Percentiles rank a stretch among this genome's conserved stretches.
phyloP scores from a whole-genome alignment of 2,113 vertebrate species.

The Sceloporus tristichus region DNA sequence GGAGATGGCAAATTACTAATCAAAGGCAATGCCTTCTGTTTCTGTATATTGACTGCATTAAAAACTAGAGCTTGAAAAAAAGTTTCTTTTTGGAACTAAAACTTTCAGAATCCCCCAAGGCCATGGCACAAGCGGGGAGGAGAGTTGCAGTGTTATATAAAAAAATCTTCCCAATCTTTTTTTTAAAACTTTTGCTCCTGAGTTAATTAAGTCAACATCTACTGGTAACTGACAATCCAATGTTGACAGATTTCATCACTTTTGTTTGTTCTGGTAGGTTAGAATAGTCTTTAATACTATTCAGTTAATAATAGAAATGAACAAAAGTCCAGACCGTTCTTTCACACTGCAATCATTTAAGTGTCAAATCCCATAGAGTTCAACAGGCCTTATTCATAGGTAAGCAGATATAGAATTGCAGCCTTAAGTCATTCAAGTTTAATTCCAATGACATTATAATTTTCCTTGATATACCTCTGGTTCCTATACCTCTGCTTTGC shows the following conservation, averaged over 20 bases:
- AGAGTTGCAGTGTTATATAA: not conserved
- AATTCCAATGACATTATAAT: not conserved
- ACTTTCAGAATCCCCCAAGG: not conserved
- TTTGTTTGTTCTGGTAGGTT: not conserved
- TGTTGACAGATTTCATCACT: constrained; percentile 1
- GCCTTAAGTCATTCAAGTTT: not conserved
- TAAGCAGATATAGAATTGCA: not conserved
- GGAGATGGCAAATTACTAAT: not conserved
- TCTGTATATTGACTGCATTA: no score
- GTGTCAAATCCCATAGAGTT: not conserved
- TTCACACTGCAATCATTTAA: not conserved
- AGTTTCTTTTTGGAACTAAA: no score
- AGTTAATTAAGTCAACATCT: not conserved
- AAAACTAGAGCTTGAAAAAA: no score
- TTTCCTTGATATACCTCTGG: not conserved
- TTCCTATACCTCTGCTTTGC: not conserved
- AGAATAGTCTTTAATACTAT: constrained; percentile 2
- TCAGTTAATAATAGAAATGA: not conserved
- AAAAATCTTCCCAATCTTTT: not conserved
- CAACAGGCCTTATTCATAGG: not conserved
- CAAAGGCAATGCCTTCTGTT: no score
- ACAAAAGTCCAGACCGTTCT: not conserved
- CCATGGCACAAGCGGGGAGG: not conserved
- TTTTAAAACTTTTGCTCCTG: not conserved
- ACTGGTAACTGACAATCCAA: constrained; percentile 10